Evolutionary conservation across 2,797 vertebrate genomes (phyloP), one percentile per base, ranked within the genome.

Genomic region (Karalla daura): DNA sequence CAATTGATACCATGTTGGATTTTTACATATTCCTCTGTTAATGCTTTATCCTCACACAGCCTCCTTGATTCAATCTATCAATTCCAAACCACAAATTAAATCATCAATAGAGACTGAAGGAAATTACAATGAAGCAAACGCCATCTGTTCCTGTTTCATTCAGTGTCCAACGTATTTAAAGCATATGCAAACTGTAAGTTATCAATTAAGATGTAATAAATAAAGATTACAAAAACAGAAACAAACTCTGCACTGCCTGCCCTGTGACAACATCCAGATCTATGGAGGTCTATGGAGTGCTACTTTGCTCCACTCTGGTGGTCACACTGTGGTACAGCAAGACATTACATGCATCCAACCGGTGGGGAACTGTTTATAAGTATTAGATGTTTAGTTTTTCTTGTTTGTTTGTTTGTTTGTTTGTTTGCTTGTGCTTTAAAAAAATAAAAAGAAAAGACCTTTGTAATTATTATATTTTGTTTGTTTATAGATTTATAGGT

Each of bases 301-400:
- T 18, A 6, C 54, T 61, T 28, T 78, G 36, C 18, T 17, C 2
- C 37, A 65, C 20, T 59, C 76, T 55, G 52, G 74, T 85, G 67
- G 80, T 70, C 70, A 32, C 8, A 51, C 20, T 41, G 0, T 23
- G 64, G 11, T 14, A 45, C 21, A 45, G 52, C 61, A 68, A 9
- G 2, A 11, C 2, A 0, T 0, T 13, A 12, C 3, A 2, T 3
- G 0, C 2, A 20, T 5, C 45, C 13, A 9, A 3, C 6, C 1
- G 17, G 3, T 7, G 40, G n/a, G 2, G 14, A 5, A 18, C 7
- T 10, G 8, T 2, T 10, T 40, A 5, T 36, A 1, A 1, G 7
- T n/a, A 36, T 5, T 14, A 15, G 14, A 36, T 36, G 2, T 36
- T 2, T 36, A 30, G 10, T n/a, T n/a, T n/a, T n/a, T n/a, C n/a